Evolutionary conservation across 2,888 invertebrate species (phyloP).

Genomic region (Lepidonotus clava): DNA sequence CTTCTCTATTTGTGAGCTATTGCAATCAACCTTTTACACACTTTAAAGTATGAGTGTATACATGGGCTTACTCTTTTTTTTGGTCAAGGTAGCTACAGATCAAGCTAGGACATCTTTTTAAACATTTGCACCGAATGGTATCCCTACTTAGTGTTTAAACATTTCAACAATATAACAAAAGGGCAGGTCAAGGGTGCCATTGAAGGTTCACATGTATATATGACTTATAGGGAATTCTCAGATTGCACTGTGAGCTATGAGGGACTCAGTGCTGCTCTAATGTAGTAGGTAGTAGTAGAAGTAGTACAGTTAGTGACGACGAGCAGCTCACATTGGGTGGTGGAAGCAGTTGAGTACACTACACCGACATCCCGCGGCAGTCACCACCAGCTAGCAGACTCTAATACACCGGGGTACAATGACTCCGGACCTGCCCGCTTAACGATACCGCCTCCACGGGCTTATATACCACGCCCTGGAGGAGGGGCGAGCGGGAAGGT

Average conservation of each 20-base stretch:
- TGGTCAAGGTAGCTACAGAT: too few species aligned
- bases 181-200: neutral
- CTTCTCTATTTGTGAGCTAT: too few species aligned
- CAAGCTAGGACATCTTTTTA: too few species aligned
- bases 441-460: neutral
- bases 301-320: too few species aligned
- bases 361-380: too few species aligned
- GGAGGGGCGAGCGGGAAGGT: too few species aligned
- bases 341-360: too few species aligned
- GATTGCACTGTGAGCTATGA: neutral
- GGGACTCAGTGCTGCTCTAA: neutral
- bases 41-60: too few species aligned
- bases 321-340: too few species aligned
- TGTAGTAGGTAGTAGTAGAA: neutral
- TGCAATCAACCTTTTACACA: too few species aligned
- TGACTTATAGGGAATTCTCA: neutral
- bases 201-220: neutral
- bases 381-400: neutral
- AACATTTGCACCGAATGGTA: neutral
- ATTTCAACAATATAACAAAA: neutral
- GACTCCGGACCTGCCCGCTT: neutral
- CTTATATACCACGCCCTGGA: neutral
- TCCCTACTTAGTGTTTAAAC: neutral
- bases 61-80: too few species aligned
- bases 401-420: neutral